phyloP scores from a whole-genome alignment of 2,113 vertebrate genomes.

The Mohoua ochrocephala region DNA sequence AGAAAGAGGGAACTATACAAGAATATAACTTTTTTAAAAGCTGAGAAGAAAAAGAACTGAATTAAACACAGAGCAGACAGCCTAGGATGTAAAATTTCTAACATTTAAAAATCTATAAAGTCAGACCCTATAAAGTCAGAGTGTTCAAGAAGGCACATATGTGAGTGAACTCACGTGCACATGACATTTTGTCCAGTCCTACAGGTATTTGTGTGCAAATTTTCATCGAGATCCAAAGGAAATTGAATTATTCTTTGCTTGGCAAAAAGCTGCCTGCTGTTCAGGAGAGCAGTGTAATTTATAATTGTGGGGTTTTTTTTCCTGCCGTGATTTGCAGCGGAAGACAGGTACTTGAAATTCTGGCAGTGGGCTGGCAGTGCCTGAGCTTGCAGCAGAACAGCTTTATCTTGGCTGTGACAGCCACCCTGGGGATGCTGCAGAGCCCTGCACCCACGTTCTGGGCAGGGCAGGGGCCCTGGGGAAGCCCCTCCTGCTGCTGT shows the following conservation, averaged over 20 bases:
- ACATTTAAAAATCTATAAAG: not conserved
- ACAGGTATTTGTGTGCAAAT: not conserved
- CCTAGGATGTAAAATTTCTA: not conserved
- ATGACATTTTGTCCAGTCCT: not conserved
- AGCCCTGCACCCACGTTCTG: rapidly evolving
- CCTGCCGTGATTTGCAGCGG: not conserved
- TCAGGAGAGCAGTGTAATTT: not conserved
- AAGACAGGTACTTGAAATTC: not conserved
- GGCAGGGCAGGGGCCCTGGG: not conserved
- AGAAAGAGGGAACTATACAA: not conserved
- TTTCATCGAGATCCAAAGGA: not conserved
- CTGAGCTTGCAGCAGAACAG: not conserved
- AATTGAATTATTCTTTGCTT: not conserved
- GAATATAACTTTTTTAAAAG: not conserved
- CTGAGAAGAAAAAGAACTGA: not conserved
- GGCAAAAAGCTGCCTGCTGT: not conserved
- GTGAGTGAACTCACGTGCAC: rapidly evolving
- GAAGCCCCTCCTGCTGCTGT: not conserved
- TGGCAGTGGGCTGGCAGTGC: not conserved
- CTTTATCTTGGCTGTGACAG: not conserved
- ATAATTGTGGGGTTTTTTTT: rapidly evolving
- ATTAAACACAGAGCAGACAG: not conserved
- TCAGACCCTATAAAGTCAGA: not conserved
- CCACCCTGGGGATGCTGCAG: rapidly evolving
- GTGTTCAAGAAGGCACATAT: not conserved